These are phyloP conservation scores for Mesorhabditis sp. DNA, from an alignment of 2,888 invertebrate genomes.

Conservation along the genomic window DNA sequence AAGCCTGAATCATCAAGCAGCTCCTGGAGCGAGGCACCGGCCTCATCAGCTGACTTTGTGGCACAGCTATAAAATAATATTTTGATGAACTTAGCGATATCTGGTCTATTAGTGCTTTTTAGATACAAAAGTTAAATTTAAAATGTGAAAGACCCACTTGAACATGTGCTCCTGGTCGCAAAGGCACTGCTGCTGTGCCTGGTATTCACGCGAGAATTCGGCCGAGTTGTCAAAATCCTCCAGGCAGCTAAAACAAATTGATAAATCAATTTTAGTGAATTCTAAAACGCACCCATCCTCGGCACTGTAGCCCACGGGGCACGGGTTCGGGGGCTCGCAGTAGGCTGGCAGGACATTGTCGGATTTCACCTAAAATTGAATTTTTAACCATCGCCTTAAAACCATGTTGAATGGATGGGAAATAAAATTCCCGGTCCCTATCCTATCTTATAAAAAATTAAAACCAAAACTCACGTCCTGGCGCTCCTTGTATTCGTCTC, in stretches of 20 bases:
- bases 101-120: background rate
- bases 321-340: constrained; percentile 98
- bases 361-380: constrained; percentile 72
- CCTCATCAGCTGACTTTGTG: constrained; percentile 37
- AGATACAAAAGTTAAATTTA: background rate
- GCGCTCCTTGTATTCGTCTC: constrained; percentile 50
- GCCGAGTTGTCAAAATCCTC: constrained; percentile 72
- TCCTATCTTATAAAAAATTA: background rate
- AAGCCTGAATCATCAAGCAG: constrained; percentile 51
- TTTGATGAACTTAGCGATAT: background rate
- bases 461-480: constrained; percentile 37
- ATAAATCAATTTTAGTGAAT: no score
- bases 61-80: constrained; percentile 32
- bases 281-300: constrained; percentile 21
- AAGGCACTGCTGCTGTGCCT: constrained; percentile 87
- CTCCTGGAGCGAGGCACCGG: constrained; percentile 38
- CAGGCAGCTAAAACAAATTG: constrained; percentile 17
- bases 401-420: no score
- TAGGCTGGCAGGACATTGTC: constrained; percentile 91
- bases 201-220: constrained; percentile 86
- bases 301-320: constrained; percentile 87
- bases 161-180: constrained; percentile 89
- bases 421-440: no score
- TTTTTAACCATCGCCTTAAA: background rate
- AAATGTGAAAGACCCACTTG: constrained; percentile 36